Evolutionary conservation across 2,888 invertebrate genomes (phyloP), one percentile per base, ranked within the genome.

Genomic region (Shargacucullia verbasci): DNA sequence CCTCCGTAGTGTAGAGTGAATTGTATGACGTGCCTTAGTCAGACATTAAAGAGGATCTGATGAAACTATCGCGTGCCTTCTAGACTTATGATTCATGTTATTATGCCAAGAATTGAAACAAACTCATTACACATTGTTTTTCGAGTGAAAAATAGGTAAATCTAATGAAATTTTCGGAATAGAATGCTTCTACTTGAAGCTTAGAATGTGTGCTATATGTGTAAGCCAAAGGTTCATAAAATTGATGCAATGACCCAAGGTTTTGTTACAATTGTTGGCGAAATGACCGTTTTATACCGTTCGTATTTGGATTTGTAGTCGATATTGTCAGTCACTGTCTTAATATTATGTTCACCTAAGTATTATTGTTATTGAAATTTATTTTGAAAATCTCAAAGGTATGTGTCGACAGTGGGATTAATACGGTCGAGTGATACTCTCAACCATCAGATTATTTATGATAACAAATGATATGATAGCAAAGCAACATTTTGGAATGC

Each of bases 1-100:
- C 43, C 65, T 64, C 60, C 10, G 13, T 57, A 54, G 55, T 34
- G 82, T 82, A 83, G 80, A 79, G 74, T 75, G 56, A 76, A 64
- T 59, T 75, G 78, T 75, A 82, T 76, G 52, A 87, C 82, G 90
- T 90, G 90, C 90, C 90, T 90, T 90, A 87, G 45, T 86, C 81
- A 80, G 90, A 91, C 85, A 90, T 90, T 87, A 87, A 79, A 75
- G 71, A 74, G 80, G 91, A 90, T 91, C 91, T 90, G 91, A 91
- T 81, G 76, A 78, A 77, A 71, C 73, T 79, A 35, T 77, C 73
- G 81, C 74, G 89, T 90, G 90, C 89, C 90, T 90, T 88, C 72
- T 84, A 81, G 73, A 59, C 64, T 75, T 76, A 70, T 54, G 65
- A 64, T 76, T 74, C 75, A 64, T 71, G 50, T 62, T 12, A 31